Percentiles rank a stretch among this genome's conserved stretches.
phyloP scores from a whole-genome alignment of 2,797 vertebrate genomes.

The Galaxias olidus region DNA sequence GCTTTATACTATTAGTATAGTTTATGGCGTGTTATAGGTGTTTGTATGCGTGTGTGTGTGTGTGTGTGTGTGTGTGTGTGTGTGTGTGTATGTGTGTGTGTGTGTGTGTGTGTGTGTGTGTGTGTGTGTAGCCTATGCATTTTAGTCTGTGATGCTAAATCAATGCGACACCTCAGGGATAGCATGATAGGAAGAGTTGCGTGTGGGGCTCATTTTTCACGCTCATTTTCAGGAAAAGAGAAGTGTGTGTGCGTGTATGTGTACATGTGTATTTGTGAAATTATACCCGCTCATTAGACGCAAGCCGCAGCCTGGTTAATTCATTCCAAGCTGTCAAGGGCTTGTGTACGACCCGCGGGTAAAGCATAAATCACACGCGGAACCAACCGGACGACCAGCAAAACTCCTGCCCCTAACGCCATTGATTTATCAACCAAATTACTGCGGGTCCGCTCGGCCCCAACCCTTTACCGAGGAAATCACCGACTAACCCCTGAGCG shows the following conservation, averaged over 20 bases:
- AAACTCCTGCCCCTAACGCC: slow-evolving; percentile 76
- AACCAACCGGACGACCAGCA: slow-evolving; percentile 69
- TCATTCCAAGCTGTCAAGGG: slow-evolving; percentile 92
- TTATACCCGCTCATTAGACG: slow-evolving; percentile 97
- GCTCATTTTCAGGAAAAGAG: slow-evolving; percentile 77
- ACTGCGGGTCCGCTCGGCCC: slow-evolving; percentile 81
- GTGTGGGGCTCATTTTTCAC: slow-evolving; percentile 83
- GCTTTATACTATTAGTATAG: no score
- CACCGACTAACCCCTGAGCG: slow-evolving; percentile 77
- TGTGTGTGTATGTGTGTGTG: background rate
- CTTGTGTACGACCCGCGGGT: slow-evolving; percentile 92
- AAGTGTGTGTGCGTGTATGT: slow-evolving; percentile 58
- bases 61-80: slow-evolving; percentile 9
- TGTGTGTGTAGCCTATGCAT: slow-evolving; percentile 77
- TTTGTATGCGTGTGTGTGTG: slow-evolving; percentile 12
- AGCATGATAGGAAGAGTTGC: slow-evolving; percentile 71
- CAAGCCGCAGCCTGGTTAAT: slow-evolving; percentile 88
- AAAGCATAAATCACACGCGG: slow-evolving; percentile 91
- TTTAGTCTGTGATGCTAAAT: slow-evolving; percentile 90
- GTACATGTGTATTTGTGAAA: slow-evolving; percentile 68
- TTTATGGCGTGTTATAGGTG: background rate
- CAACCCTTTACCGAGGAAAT: slow-evolving; percentile 81
- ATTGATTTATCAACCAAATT: slow-evolving; percentile 97
- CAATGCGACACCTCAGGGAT: slow-evolving; percentile 89
- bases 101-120: background rate